Evolutionary conservation across 2,797 vertebrate species (phyloP), one percentile per base, ranked within the genome.

Genomic region (Loriculus beryllinus): DNA sequence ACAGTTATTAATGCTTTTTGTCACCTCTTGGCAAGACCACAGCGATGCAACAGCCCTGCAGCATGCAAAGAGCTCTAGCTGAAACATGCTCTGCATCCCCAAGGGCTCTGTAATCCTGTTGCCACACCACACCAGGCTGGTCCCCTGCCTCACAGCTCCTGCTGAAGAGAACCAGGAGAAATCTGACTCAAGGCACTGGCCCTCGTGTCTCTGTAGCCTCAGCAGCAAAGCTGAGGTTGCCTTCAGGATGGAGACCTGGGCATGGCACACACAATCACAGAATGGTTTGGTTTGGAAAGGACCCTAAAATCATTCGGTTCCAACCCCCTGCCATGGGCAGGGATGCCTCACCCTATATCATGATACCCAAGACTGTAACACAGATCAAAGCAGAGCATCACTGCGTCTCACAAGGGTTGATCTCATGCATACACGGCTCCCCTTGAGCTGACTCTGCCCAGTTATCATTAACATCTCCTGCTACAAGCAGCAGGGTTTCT

Each of bases 371-470:
- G 33, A 35, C 54, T 35, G 22, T 57, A 3, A 63, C 7, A 6
- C 6, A 35, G 47, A 49, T 12, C 29, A n/a, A 19, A 0, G 0
- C 42, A n/a, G 54, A 82, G 57, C 33, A 49, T 16, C 37, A 13
- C 29, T 7, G 48, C 7, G 45, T 62, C 56, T 68, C 43, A 8
- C 7, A 1, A 51, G 79, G 51, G 48, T 40, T 68, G 26, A 54
- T 49, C 51, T 40, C 59, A 37, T 7, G 54, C 43, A 26, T 0
- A 16, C 60, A 37, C 26, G 10, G 79, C 14, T 52, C 47, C 12
- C 7, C 1, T 10, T 10, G 45, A 65, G 64, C 63, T 45, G 37
- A 1, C 28, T n/a, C 67, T 67, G 65, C 68, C 71, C 25, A 3
- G 49, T 59, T 78, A 86, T 37, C 64, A 26, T 12, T 54, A 47